These are phyloP conservation scores for Camelus bactrianus DNA, from an alignment of 2,113 vertebrate species.

Conservation along the genomic window DNA sequence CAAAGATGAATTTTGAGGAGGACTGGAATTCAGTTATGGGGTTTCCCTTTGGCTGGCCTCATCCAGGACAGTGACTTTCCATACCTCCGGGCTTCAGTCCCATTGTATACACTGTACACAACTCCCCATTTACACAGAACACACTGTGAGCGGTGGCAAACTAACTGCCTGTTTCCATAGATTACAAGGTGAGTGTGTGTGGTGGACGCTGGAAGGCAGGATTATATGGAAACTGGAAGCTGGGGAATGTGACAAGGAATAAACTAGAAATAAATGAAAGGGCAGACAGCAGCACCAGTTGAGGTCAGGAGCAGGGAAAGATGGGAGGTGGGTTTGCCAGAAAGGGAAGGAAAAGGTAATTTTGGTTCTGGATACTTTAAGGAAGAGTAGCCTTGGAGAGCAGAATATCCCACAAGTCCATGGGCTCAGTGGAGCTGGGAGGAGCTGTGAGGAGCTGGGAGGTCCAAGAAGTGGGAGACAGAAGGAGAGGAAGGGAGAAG, in stretches of 20 bases:
- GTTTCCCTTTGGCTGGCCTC: not conserved
- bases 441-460: not conserved
- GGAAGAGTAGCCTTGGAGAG: not conserved
- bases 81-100: accelerated
- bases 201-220: not conserved
- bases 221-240: not conserved
- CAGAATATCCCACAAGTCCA: not conserved
- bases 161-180: no score
- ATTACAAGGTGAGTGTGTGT: not conserved
- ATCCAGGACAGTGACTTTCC: not conserved
- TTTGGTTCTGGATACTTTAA: not conserved
- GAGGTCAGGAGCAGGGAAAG: not conserved
- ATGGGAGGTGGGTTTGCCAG: not conserved
- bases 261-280: not conserved
- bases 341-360: not conserved
- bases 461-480: not conserved
- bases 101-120: not conserved
- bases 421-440: not conserved
- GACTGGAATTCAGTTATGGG: not conserved
- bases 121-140: not conserved
- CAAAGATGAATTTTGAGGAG: not conserved
- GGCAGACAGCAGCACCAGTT: not conserved
- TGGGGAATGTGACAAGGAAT: not conserved
- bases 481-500: not conserved
- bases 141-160: not conserved